Percentiles rank a stretch among this genome's conserved stretches.
Conservation (phyloP, 2,797 vertebrate species). For the Bovichtus diacanthus region DNA sequence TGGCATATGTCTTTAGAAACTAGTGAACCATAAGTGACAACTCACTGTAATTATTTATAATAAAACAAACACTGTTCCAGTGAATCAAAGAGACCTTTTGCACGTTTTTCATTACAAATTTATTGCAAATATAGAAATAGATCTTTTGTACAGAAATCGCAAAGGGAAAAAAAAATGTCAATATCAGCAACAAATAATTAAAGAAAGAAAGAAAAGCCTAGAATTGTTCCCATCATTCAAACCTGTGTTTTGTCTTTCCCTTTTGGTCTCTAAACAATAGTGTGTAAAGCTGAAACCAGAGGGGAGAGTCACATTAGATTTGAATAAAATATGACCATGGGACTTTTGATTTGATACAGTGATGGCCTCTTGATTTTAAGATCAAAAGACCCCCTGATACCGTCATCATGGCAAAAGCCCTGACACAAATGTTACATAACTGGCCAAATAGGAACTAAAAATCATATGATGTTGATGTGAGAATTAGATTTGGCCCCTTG, state of each 20-base stretch:
- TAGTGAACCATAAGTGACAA: not conserved
- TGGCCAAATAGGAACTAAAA: conserved; percentile 40
- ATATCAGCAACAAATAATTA: conserved; percentile 77
- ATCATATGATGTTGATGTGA: conserved; percentile 12
- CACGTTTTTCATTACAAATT: conserved; percentile 78
- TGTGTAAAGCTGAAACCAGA: conserved; percentile 56
- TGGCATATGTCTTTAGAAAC: not conserved
- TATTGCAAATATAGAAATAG: conserved; percentile 92
- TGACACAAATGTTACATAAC: conserved; percentile 41
- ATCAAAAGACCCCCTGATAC: not conserved
- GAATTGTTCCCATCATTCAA: conserved; percentile 65
- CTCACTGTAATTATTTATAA: not conserved
- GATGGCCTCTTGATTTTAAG: conserved; percentile 19
- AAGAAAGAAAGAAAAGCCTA: conserved; percentile 67
- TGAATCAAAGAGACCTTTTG: conserved; percentile 38
- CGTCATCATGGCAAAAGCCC: conserved; percentile 8
- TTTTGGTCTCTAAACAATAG: conserved; percentile 43
- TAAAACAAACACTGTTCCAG: not conserved
- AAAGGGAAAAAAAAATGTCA: conserved; percentile 75
- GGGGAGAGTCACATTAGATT: conserved; percentile 47
- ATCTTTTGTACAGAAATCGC: conserved; percentile 89
- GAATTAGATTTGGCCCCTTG: conserved; percentile 5
- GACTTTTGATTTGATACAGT: conserved; percentile 29
- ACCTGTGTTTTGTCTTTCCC: conserved; percentile 51
- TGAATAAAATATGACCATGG: conserved; percentile 40